Evolutionary conservation across 2,888 invertebrate genomes (phyloP).

Genomic region (Tetropium fuscum): DNA sequence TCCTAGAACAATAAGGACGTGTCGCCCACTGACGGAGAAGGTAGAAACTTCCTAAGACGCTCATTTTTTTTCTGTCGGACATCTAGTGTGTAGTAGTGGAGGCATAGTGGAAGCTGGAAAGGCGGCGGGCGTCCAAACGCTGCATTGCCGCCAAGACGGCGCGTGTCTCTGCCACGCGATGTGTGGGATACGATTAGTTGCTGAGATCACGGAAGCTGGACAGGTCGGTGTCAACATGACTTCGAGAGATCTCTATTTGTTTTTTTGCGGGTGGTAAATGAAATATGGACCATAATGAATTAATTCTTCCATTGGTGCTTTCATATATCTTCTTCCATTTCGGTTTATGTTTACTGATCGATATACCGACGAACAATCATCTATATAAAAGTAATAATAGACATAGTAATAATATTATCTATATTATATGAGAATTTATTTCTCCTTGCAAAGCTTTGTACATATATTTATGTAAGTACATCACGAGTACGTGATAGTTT

Average conservation of each 20-base stretch:
- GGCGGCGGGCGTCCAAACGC: conserved; percentile 45
- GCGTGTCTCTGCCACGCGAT: conserved; percentile 13
- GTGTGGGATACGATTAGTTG: not conserved
- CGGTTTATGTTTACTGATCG: no score
- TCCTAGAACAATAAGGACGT: conserved; percentile 51
- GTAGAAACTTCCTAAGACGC: conserved; percentile 56
- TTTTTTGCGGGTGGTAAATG: not conserved
- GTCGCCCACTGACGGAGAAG: conserved; percentile 61
- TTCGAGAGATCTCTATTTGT: conserved; percentile 3
- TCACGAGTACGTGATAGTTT: no score
- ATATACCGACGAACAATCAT: no score
- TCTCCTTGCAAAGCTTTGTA: no score
- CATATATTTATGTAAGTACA: no score
- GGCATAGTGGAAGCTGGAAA: conserved; percentile 38
- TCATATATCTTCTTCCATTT: no score
- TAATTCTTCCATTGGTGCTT: no score
- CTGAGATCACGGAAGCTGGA: conserved; percentile 9
- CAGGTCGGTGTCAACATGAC: not conserved
- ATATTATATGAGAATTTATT: no score
- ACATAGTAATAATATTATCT: no score
- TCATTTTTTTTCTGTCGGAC: conserved; percentile 58
- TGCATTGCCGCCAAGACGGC: conserved; percentile 15
- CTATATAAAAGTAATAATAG: no score
- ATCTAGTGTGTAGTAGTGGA: conserved; percentile 65
- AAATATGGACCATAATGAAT: not conserved